Percentiles rank a stretch among this genome's conserved stretches.
These are phyloP conservation scores for Zootoca vivipara DNA, from an alignment of 2,113 vertebrate genomes.

Conservation along the genomic window DNA sequence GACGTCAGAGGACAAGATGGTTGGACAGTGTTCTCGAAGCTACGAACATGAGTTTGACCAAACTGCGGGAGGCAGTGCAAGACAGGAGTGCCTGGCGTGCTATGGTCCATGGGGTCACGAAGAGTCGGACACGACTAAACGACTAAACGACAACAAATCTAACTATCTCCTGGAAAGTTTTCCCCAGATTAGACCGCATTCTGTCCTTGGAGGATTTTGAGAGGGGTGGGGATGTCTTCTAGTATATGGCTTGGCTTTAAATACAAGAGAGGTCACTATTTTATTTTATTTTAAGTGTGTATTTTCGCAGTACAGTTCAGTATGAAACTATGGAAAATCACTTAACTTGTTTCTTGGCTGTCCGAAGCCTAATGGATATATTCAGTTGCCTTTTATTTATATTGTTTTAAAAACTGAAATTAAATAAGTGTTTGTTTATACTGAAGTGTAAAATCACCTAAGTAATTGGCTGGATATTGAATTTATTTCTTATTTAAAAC, in stretches of 20 bases:
- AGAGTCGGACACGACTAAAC: too few species aligned
- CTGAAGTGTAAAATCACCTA: background rate
- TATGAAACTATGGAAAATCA: background rate
- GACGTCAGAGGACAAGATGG: too few species aligned
- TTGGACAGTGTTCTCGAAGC: too few species aligned
- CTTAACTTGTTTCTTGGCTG: background rate
- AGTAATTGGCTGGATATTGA: background rate
- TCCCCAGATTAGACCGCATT: background rate
- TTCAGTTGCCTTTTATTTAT: background rate
- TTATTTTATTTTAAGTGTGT: background rate
- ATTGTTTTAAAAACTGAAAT: background rate
- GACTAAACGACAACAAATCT: too few species aligned
- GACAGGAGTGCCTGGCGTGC: too few species aligned
- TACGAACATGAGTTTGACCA: too few species aligned
- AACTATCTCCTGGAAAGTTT: background rate
- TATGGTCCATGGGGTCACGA: too few species aligned
- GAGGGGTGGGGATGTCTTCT: background rate
- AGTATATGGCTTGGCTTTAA: background rate
- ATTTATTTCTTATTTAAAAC: background rate
- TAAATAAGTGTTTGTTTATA: background rate
- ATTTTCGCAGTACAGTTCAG: background rate
- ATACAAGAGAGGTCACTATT: constrained; percentile 19
- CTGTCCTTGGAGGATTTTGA: background rate
- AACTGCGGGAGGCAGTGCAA: too few species aligned
- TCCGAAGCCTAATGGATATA: background rate